A percentile compares a stretch with the other conserved stretches of the same genome.
Conservation (phyloP, 1,140 invertebrate species). For the Littorina saxatilis region DNA sequence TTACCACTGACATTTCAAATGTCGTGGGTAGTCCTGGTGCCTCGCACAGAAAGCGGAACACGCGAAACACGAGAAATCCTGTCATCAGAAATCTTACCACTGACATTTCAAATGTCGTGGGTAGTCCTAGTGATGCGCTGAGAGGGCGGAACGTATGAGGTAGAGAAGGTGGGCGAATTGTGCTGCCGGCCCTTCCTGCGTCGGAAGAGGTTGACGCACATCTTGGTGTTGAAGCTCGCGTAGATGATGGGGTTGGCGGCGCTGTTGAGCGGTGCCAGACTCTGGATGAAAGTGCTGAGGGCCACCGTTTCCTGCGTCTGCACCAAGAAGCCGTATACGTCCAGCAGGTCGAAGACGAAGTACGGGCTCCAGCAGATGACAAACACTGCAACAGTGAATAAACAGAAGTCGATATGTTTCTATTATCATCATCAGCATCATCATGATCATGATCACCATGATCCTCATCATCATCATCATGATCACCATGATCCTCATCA, state of each 20-base stretch:
- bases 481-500: too few species aligned
- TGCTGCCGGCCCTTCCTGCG: neutral
- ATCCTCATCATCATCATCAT: too few species aligned
- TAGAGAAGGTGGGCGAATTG: neutral
- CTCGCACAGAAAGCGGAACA: too few species aligned
- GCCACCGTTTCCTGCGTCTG: constrained; percentile 86
- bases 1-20: too few species aligned
- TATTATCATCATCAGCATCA: neutral
- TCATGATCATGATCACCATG: too few species aligned
- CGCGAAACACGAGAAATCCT: too few species aligned
- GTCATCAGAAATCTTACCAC: too few species aligned
- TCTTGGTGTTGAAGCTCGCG: constrained; percentile 90
- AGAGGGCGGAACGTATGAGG: neutral
- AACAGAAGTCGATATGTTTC: neutral
- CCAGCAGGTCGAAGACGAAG: constrained; percentile 93
- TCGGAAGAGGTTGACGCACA: constrained; percentile 78
- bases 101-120: too few species aligned
- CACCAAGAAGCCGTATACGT: constrained; percentile 92
- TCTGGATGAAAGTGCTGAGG: constrained; percentile 94
- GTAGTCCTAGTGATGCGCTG: neutral
- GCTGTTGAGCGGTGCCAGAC: constrained; percentile 93
- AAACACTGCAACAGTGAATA: constrained; percentile 83
- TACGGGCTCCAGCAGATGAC: constrained; percentile 97
- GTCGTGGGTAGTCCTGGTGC: too few species aligned
- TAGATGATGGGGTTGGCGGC: constrained; percentile 97